phyloP scores from a whole-genome alignment of 2,888 invertebrate genomes.

The Dasypolia templi region DNA sequence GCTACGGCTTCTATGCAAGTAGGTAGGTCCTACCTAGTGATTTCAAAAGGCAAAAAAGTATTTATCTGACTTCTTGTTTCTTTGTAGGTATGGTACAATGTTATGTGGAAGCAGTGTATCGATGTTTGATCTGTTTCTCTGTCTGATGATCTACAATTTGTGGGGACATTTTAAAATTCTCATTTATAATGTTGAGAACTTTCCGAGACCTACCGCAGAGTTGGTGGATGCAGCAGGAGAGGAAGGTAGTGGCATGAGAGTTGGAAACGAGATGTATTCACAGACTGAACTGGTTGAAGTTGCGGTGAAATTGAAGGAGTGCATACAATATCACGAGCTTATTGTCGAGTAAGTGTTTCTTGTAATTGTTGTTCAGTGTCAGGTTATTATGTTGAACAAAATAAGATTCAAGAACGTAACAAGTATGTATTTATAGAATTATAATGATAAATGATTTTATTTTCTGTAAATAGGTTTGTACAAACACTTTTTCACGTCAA shows the following conservation, averaged over 20 bases:
- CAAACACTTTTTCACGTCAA: no score
- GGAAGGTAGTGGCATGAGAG: neutral
- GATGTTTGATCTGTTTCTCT: constrained; percentile 64
- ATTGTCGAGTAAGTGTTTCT: constrained; percentile 51
- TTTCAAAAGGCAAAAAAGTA: neutral
- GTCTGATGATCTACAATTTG: constrained; percentile 65
- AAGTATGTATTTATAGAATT: no score
- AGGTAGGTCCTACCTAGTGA: no score
- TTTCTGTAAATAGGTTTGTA: no score
- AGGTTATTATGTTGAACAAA: no score
- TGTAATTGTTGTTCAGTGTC: no score
- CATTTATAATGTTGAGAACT: constrained; percentile 58
- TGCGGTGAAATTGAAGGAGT: constrained; percentile 42
- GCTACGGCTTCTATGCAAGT: neutral
- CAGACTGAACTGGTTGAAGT: constrained; percentile 37
- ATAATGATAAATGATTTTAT: no score
- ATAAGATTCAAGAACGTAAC: no score
- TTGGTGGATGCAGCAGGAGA: neutral
- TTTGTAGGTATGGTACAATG: constrained; percentile 46
- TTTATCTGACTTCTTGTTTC: neutral
- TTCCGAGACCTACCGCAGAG: constrained; percentile 48
- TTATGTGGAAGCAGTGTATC: constrained; percentile 55
- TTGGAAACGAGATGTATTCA: constrained; percentile 48
- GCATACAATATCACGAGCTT: constrained; percentile 46
- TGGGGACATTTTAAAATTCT: constrained; percentile 69